Percentiles rank a stretch among this genome's conserved stretches.
These are phyloP conservation scores for Nudaria mundana DNA, from an alignment of 2,888 invertebrate species.

Conservation along the genomic window DNA sequence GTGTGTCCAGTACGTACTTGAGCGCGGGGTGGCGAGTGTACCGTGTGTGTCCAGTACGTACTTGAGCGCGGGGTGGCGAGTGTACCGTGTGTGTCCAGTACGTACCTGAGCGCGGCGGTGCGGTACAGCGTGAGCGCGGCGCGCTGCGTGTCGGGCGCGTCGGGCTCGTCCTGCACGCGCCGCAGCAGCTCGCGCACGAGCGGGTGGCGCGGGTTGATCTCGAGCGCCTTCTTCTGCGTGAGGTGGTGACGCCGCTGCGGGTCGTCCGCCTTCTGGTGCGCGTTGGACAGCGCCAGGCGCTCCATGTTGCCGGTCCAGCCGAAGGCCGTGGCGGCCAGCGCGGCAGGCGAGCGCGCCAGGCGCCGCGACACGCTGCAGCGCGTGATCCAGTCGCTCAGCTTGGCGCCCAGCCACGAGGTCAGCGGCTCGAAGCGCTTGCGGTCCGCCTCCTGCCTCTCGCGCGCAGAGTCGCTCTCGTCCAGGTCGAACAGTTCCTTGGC, in stretches of 20 bases:
- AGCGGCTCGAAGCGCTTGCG: conserved; percentile 93
- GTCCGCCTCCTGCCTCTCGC: conserved; percentile 88
- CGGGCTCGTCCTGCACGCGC: conserved; percentile 88
- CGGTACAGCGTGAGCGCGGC: conserved; percentile 92
- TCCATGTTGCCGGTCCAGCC: conserved; percentile 99
- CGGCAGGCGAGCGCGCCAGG: conserved; percentile 95
- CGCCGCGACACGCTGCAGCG: conserved; percentile 94
- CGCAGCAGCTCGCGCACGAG: conserved; percentile 93
- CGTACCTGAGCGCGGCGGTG: conserved; percentile 82
- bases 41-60: too few species aligned
- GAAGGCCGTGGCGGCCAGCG: conserved; percentile 96
- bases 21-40: too few species aligned
- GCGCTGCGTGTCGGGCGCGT: conserved; percentile 89
- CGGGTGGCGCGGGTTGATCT: conserved; percentile 98
- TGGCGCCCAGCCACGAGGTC: conserved; percentile 93
- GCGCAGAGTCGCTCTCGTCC: conserved; percentile 84
- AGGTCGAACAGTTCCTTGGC: conserved; percentile 98
- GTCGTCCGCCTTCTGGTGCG: conserved; percentile 96
- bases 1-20: neutral
- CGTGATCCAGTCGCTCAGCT: conserved; percentile 87
- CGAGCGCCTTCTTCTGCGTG: conserved; percentile 97
- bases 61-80: too few species aligned
- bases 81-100: too few species aligned
- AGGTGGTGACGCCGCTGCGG: conserved; percentile 91
- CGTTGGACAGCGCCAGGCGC: conserved; percentile 95